A percentile compares a stretch with the other conserved stretches of the same genome.
phyloP scores from a whole-genome alignment of 37 sponge, comb jelly and placozoan genomes.

The Mnemiopsis leidyi region DNA sequence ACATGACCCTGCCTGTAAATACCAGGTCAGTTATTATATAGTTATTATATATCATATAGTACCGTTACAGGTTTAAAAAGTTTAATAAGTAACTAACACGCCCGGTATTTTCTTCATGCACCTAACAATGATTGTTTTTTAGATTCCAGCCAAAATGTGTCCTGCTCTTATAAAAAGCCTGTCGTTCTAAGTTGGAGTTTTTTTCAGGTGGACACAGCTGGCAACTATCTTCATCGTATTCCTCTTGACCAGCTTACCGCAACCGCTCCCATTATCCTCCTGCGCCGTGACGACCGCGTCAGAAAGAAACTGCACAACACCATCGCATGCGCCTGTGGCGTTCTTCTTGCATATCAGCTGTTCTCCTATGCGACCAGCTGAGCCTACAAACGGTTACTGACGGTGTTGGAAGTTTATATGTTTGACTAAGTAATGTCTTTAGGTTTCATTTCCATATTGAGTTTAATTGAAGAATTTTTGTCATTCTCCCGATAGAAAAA shows the following conservation, averaged over 20 bases:
- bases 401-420: not conserved
- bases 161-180: too few species aligned
- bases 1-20: constrained; percentile 60
- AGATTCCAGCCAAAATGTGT: too few species aligned
- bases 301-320: constrained; percentile 63
- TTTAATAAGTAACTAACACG: too few species aligned
- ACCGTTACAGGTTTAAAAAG: too few species aligned
- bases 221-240: constrained; percentile 35
- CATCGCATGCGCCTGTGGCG: not conserved
- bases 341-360: constrained; percentile 11
- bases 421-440: too few species aligned
- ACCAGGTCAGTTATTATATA: constrained; percentile 56
- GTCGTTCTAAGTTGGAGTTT: too few species aligned
- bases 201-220: constrained; percentile 66
- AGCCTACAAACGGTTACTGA: not conserved
- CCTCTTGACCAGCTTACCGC: constrained; percentile 53
- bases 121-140: too few species aligned
- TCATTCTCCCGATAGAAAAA: too few species aligned
- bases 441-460: too few species aligned
- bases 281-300: constrained; percentile 20
- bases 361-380: not conserved
- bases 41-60: too few species aligned
- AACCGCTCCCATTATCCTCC: constrained; percentile 34
- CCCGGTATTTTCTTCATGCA: too few species aligned
- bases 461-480: too few species aligned